These are phyloP conservation scores for Neocrepidodera transversa DNA, from an alignment of 2,888 invertebrate species.

Conservation along the genomic window DNA sequence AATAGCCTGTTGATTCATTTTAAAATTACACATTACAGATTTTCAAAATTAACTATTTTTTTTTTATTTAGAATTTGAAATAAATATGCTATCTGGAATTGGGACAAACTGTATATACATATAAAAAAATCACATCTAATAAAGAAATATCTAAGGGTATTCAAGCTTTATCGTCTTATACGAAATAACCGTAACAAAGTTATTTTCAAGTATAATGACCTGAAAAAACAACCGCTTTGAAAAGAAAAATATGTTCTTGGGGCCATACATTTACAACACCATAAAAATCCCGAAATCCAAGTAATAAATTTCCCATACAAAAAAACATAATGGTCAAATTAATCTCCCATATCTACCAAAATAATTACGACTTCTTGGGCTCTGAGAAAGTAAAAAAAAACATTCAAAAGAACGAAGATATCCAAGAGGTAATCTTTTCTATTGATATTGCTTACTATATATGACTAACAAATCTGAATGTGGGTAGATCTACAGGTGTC, in stretches of 20 bases:
- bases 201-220: constrained; percentile 4
- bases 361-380: constrained; percentile 36
- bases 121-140: no score
- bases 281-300: constrained; percentile 25
- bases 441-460: constrained; percentile 37
- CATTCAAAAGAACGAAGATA: constrained; percentile 30
- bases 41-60: constrained; percentile 28
- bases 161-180: neutral
- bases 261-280: constrained; percentile 15
- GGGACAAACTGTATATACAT: no score
- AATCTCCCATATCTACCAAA: constrained; percentile 36
- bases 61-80: no score
- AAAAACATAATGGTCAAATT: constrained; percentile 36
- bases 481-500: constrained; percentile 49
- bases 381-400: constrained; percentile 32
- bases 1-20: constrained; percentile 29
- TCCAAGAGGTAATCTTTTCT: constrained; percentile 30
- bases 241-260: constrained; percentile 18
- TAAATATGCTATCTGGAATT: no score
- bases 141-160: no score
- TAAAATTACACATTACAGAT: constrained; percentile 40
- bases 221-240: constrained; percentile 14
- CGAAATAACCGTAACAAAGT: neutral
- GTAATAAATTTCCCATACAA: constrained; percentile 31
- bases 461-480: constrained; percentile 40